Evolutionary conservation across 2,888 invertebrate species (phyloP).

Genomic region (Sinelater perroti): DNA sequence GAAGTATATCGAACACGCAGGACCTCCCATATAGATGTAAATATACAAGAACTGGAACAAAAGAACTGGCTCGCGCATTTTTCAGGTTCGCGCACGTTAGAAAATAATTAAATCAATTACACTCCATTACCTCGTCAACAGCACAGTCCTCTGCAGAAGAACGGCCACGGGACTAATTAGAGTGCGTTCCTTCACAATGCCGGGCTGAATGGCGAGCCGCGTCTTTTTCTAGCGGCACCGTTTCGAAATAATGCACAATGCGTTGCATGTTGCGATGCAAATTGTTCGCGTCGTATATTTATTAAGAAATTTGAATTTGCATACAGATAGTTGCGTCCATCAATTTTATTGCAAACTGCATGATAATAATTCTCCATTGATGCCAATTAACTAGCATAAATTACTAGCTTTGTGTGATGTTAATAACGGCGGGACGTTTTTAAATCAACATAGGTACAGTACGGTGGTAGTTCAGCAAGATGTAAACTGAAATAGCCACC

Average conservation of each 20-base stretch:
- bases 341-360: slow-evolving; percentile 21
- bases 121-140: slow-evolving; percentile 32
- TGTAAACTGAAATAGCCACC: too few species aligned
- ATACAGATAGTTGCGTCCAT: slow-evolving; percentile 17
- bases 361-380: slow-evolving; percentile 17
- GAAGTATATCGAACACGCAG: slow-evolving; percentile 20
- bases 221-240: neutral
- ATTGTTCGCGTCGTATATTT: slow-evolving; percentile 8
- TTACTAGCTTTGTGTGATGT: slow-evolving; percentile 1
- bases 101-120: slow-evolving; percentile 33
- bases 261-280: slow-evolving; percentile 17
- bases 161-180: slow-evolving; percentile 5
- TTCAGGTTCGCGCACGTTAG: slow-evolving; percentile 25
- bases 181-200: slow-evolving; percentile 1
- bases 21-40: slow-evolving; percentile 29
- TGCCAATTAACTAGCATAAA: slow-evolving; percentile 17
- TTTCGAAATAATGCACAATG: slow-evolving; percentile 8
- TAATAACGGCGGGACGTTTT: neutral
- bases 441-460: too few species aligned
- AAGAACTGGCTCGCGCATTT: slow-evolving; percentile 10
- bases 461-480: too few species aligned
- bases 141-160: slow-evolving; percentile 6
- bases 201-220: neutral
- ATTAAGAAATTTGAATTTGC: slow-evolving; percentile 16
- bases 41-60: slow-evolving; percentile 8